Conservation (phyloP, 2,797 vertebrate genomes). For the Rhinatrema bivittatum region DNA sequence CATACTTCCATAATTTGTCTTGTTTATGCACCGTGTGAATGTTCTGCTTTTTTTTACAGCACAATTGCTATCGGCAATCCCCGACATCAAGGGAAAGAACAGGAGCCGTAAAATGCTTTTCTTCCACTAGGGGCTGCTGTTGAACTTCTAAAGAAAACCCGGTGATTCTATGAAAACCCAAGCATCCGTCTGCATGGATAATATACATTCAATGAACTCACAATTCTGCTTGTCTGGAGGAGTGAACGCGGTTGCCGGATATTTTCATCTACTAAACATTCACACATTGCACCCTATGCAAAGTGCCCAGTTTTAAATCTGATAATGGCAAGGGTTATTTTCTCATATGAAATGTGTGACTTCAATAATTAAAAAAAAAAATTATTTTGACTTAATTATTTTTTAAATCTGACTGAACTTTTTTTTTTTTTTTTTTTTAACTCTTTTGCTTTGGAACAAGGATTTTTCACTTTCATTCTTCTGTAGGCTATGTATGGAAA, state of each 20-base stretch:
- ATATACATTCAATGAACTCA: no score
- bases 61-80: conserved; percentile 6
- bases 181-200: no score
- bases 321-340: conserved; percentile 30
- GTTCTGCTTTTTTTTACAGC: conserved; percentile 3
- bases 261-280: conserved; percentile 36
- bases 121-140: conserved; percentile 60
- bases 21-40: conserved; percentile 10
- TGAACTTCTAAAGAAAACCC: conserved; percentile 47
- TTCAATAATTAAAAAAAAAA: conserved; percentile 40
- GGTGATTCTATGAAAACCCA: no score
- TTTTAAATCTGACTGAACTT: conserved; percentile 21
- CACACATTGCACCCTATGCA: conserved; percentile 29
- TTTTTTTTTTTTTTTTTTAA: no score
- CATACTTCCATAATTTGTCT: conserved; percentile 17
- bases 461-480: conserved; percentile 23
- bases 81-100: neutral
- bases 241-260: conserved; percentile 39
- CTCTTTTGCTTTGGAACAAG: neutral
- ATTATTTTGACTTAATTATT: conserved; percentile 28
- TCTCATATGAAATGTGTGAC: conserved; percentile 37
- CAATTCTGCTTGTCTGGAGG: no score
- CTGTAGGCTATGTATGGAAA: neutral
- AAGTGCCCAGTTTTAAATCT: conserved; percentile 38
- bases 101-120: neutral